Base-by-base conservation (phyloP, 1,140 invertebrate species). In the Drosophila kepulauana region DNA sequence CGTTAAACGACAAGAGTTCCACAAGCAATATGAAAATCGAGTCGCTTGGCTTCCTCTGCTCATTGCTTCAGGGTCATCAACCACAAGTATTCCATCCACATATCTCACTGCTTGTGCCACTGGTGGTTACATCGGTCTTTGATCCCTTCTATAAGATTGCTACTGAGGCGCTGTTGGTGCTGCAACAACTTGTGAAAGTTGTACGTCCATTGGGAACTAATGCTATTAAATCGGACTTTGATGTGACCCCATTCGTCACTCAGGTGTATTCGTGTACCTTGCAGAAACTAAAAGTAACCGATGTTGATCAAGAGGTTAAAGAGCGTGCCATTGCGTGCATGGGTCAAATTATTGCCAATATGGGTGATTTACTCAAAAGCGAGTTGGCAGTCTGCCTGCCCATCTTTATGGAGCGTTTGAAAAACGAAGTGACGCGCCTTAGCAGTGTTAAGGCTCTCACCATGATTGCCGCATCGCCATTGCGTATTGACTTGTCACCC, bases 1-100 rank as follows among this genome's bases (percentile, higher is more conserved):
- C 97, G 7, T 94, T 99, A 16, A 97, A 96, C 0, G 98, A 99
- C 85, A 99, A 98, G 85, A 98, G 97, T 88, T 97, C 98, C 0
- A 98, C 97, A 30, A 99, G 98, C 51, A 99, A 99, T 84, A 99
- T 99, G 97, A 99, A 99, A 94, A 99, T 99, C 75, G 98, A 99
- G 88, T 98, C 98, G 0, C 93, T 99, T 65, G 96, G 97, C 48
- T 99, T 99, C 93, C 94, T 99, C 5, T 96, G 98, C 92, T 97
- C 96, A 78, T 93, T 99, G 58, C 92, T 99, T 28, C 95, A 95
- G 35, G 96, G 97, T 5, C 98, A 99, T 93, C 95, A 95, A 46
- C 95, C 97, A 0, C 76, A 91, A 7, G 87, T 97, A 6, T 97
- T 97, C 81, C 95, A 96, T 91, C 94, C 94, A 8, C 97, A 99